phyloP scores from a whole-genome alignment of 2,888 invertebrate species.

The Drosophila tanythrix region DNA sequence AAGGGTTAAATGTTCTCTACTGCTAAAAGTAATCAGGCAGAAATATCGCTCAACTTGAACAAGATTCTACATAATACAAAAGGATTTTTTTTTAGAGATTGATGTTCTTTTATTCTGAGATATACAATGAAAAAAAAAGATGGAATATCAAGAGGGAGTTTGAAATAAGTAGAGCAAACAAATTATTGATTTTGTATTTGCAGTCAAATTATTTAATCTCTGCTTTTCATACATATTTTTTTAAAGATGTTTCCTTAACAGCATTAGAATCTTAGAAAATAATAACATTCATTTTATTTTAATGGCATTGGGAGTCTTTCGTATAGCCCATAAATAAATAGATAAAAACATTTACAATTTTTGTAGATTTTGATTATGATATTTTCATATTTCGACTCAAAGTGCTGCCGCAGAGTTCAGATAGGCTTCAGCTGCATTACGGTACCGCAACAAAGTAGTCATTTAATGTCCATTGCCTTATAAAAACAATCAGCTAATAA shows the following conservation, averaged over 20 bases:
- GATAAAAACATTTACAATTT: background rate
- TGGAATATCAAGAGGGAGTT: background rate
- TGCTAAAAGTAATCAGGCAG: constrained; percentile 20
- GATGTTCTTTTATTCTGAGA: background rate
- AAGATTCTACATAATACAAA: background rate
- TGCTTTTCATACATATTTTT: too few relatives aligned
- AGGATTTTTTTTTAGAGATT: accelerated
- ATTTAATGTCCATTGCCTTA: constrained; percentile 61
- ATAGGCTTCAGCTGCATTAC: constrained; percentile 38
- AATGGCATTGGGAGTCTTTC: background rate
- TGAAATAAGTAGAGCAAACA: background rate
- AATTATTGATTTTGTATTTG: background rate
- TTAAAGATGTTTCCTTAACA: background rate
- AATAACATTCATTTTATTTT: background rate
- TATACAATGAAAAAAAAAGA: background rate
- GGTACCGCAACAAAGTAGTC: constrained; percentile 58
- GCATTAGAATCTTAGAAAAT: background rate
- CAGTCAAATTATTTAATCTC: background rate
- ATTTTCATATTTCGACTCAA: background rate
- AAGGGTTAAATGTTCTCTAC: constrained; percentile 40
- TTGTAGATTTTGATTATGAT: background rate
- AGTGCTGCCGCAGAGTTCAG: constrained; percentile 6
- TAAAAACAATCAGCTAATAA: constrained; percentile 61
- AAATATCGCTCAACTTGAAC: constrained; percentile 18
- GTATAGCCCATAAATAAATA: background rate